Percentiles rank a stretch among this genome's conserved stretches.
phyloP scores from a whole-genome alignment of 2,113 vertebrate species.

The Daboia siamensis region DNA sequence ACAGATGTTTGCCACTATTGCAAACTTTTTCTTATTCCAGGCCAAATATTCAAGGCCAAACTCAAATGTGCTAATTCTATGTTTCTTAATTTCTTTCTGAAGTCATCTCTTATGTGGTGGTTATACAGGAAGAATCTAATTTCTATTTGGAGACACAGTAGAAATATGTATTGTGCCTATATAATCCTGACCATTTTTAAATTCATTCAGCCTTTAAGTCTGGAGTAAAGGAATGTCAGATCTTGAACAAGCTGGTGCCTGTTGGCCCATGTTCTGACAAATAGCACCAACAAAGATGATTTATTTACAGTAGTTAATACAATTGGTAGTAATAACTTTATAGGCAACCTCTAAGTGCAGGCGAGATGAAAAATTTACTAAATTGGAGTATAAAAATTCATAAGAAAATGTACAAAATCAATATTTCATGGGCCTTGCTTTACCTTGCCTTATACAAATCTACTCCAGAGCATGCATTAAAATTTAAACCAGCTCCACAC shows the following conservation, averaged over 20 bases:
- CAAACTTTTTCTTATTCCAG: not conserved
- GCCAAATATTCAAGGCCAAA: not conserved
- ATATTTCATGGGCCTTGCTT: conserved; percentile 98
- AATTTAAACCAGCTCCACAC: conserved; percentile 85
- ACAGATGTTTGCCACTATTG: too few species aligned
- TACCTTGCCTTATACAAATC: conserved; percentile 98
- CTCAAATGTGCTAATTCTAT: not conserved
- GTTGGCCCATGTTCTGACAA: conserved; percentile 66
- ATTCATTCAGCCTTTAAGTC: conserved; percentile 55
- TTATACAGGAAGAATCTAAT: not conserved
- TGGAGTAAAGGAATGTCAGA: conserved; percentile 42
- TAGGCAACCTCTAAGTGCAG: conserved; percentile 87
- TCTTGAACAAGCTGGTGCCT: conserved; percentile 56
- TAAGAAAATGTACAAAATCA: conserved; percentile 99
- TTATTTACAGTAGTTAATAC: conserved; percentile 82
- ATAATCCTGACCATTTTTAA: conserved; percentile 45
- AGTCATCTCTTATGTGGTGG: not conserved
- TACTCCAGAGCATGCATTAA: conserved; percentile 92
- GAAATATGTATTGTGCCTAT: conserved; percentile 25
- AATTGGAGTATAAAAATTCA: conserved; percentile 96
- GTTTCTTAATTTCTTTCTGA: not conserved
- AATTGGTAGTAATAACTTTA: conserved; percentile 80
- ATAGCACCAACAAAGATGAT: conserved; percentile 69
- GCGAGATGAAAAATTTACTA: conserved; percentile 95
- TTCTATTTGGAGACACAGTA: conserved; percentile 26